Conservation (phyloP, 2,888 invertebrate species). For the Pollenia amentaria region DNA sequence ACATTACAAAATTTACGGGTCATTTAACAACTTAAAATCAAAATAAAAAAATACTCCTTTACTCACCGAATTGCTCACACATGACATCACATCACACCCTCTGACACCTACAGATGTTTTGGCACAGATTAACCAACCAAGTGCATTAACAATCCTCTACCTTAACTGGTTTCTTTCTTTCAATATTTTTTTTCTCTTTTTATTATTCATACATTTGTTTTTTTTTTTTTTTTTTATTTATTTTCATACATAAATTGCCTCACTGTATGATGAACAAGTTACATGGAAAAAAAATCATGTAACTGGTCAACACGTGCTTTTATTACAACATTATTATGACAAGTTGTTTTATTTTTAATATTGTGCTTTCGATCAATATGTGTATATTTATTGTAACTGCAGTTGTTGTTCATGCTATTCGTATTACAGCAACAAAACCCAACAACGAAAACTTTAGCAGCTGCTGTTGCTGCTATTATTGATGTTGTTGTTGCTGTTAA, state of each 20-base stretch:
- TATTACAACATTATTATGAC: constrained; percentile 79
- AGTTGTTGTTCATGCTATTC: constrained; percentile 14
- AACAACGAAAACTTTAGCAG: background rate
- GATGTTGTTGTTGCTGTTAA: background rate
- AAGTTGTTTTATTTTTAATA: constrained; percentile 62
- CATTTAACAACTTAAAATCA: constrained; percentile 47
- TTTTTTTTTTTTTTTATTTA: constrained; percentile 13
- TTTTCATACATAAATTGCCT: constrained; percentile 35
- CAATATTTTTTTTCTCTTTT: constrained; percentile 31
- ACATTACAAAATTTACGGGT: constrained; percentile 42
- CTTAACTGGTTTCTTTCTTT: constrained; percentile 41
- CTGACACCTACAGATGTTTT: constrained; percentile 56
- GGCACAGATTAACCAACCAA: constrained; percentile 11
- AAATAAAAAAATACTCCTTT: constrained; percentile 21
- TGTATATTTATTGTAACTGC: constrained; percentile 41
- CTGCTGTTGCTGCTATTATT: constrained; percentile 5
- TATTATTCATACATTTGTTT: constrained; percentile 39
- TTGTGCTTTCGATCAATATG: constrained; percentile 48
- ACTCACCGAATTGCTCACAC: constrained; percentile 1
- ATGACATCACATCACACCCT: constrained; percentile 18
- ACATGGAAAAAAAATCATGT: constrained; percentile 44
- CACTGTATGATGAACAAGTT: constrained; percentile 40
- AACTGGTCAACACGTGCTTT: constrained; percentile 82
- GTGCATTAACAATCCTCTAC: constrained; percentile 40
- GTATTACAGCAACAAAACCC: constrained; percentile 27